These are phyloP conservation scores for Aleadryas rufinucha DNA, from an alignment of 2,113 vertebrate species.

Conservation along the genomic window DNA sequence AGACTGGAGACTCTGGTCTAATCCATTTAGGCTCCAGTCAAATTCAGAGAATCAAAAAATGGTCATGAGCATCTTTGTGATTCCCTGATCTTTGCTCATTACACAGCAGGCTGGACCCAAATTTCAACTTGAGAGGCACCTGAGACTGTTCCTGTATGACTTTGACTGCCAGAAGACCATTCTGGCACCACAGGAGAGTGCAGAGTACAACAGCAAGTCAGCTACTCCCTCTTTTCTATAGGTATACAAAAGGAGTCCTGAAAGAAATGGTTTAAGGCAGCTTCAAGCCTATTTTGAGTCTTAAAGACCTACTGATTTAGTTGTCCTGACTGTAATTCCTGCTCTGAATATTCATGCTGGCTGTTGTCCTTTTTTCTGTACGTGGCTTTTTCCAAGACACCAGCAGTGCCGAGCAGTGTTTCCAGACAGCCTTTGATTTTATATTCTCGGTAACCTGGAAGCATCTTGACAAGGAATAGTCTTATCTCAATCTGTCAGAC, in stretches of 20 bases:
- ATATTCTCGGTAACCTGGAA: neutral
- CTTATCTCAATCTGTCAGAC: neutral
- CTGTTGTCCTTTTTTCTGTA: neutral
- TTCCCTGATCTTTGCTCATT: slow-evolving; percentile 33
- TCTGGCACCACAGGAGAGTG: neutral
- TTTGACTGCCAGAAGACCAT: neutral
- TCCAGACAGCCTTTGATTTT: neutral
- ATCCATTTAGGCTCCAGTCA: neutral
- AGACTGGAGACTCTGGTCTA: neutral
- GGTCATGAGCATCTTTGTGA: neutral
- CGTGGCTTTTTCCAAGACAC: neutral
- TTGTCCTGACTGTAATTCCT: neutral
- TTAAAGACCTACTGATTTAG: neutral
- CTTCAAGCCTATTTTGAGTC: neutral
- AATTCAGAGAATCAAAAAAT: slow-evolving; percentile 1
- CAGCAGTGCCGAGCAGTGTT: neutral
- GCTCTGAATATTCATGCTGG: neutral
- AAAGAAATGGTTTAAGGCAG: neutral
- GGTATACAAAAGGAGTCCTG: neutral
- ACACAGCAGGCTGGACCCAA: slow-evolving; percentile 52
- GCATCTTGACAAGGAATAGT: neutral
- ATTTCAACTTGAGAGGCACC: slow-evolving; percentile 12
- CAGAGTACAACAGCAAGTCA: neutral
- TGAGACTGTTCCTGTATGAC: neutral
- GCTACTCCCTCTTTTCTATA: neutral